Evolutionary conservation across 2,113 vertebrate genomes (phyloP), one percentile per base, ranked within the genome.

Genomic region (Colinus virginianus): DNA sequence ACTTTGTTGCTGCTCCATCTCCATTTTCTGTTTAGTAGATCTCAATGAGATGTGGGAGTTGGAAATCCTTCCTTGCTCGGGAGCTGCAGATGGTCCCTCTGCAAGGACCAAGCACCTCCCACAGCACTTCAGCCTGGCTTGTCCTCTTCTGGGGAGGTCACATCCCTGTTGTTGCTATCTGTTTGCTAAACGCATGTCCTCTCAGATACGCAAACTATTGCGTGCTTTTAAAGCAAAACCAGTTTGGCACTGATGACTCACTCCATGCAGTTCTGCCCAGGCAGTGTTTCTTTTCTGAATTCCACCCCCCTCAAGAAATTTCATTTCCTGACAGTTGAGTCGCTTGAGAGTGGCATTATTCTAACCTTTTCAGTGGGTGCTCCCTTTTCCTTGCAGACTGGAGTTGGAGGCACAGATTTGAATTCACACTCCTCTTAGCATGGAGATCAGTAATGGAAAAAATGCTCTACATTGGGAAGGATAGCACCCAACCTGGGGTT

Each of bases 211-310:
- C 86, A 93, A 93, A 96, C 88, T 78, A 88, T 81, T 92, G 83
- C 69, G 38, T 5, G 58, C 74, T 90, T 96, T 48, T 90, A 78
- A 78, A 88, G 86, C 38, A 88, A 68, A 90, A 53, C 62, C 88
- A 34, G 61, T 96, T 96, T 95, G 90, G 86, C 75, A 11, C 53
- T 90, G 90, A 87, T 96, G 96, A 96, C 86, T 96, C 93, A 96
- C 48, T 93, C 58, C 42, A 32, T 0, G 0, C 38, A 20, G 83
- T 51, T 95, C 88, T 96, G 93, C 92, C 51, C 74, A 90, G 62
- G 66, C 69, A 71, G n/a, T 4, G 62, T 86, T 53, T 95, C 43
- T 49, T n/a, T 59, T 75, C 43, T 56, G 25, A 21, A 22, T 28
- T 11, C 38, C 23, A 25, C 61, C 36, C 61, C 25, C 61, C 2